These are phyloP conservation scores for Styela plicata DNA, from an alignment of 23 tunicate species.

Conservation along the genomic window DNA sequence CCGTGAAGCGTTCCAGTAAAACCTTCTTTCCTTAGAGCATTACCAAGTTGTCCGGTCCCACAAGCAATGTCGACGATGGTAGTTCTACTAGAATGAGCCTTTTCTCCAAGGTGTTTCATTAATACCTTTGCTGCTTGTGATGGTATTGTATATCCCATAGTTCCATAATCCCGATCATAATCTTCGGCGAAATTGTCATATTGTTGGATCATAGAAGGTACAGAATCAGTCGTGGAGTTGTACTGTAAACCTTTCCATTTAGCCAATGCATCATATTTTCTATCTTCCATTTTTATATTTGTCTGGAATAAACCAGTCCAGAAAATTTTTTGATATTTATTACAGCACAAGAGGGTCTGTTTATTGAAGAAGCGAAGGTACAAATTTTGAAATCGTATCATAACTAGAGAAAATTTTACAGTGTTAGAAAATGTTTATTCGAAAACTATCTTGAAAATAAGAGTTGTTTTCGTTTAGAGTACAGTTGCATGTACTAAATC, in stretches of 20 bases:
- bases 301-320: no score
- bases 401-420: no score
- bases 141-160: neutral
- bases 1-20: neutral
- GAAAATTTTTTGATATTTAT: no score
- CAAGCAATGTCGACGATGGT: neutral
- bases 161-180: neutral
- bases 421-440: no score
- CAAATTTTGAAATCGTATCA: no score
- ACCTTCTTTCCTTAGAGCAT: neutral
- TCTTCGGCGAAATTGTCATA: neutral
- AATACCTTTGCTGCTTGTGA: neutral
- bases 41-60: neutral
- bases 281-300: neutral
- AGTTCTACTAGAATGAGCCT: neutral
- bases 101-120: neutral
- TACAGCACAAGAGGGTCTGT: no score
- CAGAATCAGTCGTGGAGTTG: neutral
- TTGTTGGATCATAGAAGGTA: neutral
- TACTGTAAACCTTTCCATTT: neutral
- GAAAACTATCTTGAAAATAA: no score
- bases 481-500: no score
- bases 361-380: no score
- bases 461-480: no score
- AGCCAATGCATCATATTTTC: neutral